phyloP scores from a whole-genome alignment of 2,888 invertebrate genomes.

The Heliconius ismenius region DNA sequence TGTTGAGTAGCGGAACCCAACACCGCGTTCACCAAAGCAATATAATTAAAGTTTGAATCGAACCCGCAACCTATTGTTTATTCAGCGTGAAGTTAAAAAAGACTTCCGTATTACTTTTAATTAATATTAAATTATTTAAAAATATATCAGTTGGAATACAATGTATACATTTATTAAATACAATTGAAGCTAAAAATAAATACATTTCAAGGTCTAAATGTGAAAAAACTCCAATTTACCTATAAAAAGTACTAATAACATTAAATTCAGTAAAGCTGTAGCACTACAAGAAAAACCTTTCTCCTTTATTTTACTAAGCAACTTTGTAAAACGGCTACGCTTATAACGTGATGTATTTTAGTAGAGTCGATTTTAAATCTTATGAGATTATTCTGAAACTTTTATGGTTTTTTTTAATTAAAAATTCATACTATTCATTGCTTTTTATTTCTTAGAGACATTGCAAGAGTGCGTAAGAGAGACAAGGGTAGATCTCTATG shows the following conservation, averaged over 20 bases:
- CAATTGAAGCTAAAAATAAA: background rate
- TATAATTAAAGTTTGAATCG: too few species aligned
- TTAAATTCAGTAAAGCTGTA: slow-evolving; percentile 6
- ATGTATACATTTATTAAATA: background rate
- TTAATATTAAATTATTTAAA: background rate
- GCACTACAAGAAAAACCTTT: slow-evolving; percentile 17
- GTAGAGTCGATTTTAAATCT: slow-evolving; percentile 4
- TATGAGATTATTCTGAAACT: slow-evolving; percentile 4
- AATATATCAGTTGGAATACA: background rate
- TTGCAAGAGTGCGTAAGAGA: background rate
- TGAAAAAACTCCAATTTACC: background rate
- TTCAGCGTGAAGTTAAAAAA: too few species aligned
- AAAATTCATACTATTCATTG: background rate
- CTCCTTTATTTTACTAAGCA: slow-evolving; percentile 17
- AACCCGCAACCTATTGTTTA: too few species aligned
- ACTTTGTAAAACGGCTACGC: slow-evolving; percentile 17
- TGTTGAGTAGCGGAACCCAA: too few species aligned
- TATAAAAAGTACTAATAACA: slow-evolving; percentile 1
- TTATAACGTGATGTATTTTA: slow-evolving; percentile 20
- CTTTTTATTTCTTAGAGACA: background rate
- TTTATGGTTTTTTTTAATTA: background rate
- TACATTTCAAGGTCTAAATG: background rate
- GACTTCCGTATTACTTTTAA: background rate
- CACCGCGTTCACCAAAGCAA: too few species aligned
- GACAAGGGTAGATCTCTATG: background rate